phyloP scores from a whole-genome alignment of 2,888 invertebrate genomes.

The Xestoiulus laeticollis region DNA sequence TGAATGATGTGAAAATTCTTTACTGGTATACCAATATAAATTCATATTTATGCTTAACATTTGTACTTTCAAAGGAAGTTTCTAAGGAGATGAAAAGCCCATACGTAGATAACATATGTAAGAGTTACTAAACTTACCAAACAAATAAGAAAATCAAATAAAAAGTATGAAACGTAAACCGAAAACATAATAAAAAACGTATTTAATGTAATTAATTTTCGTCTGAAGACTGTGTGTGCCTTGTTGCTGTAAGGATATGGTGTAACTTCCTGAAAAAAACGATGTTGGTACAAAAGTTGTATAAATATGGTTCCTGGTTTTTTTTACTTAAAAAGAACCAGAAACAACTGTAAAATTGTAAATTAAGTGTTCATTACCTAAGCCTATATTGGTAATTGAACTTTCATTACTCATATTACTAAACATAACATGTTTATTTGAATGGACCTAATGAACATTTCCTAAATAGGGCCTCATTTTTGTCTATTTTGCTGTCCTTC shows the following conservation, averaged over 20 bases:
- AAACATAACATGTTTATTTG: constrained; percentile 23
- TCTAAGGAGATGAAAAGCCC: background rate
- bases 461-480: constrained; percentile 6
- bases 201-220: background rate
- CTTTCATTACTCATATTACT: background rate
- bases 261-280: background rate
- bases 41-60: constrained; percentile 21
- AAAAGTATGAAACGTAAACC: background rate
- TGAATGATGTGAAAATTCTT: background rate
- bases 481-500: constrained; percentile 12
- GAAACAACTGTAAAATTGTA: constrained; percentile 11
- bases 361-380: constrained; percentile 30
- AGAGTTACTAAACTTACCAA: background rate
- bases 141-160: background rate
- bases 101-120: background rate
- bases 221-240: constrained; percentile 23
- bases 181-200: constrained; percentile 1
- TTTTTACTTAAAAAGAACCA: background rate
- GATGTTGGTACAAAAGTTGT: constrained; percentile 9
- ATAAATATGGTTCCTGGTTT: constrained; percentile 23
- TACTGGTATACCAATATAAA: constrained; percentile 38
- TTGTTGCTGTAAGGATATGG: background rate
- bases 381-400: background rate
- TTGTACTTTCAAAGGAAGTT: background rate
- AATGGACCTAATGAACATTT: background rate